Conservation (phyloP, 2,797 vertebrate genomes). For the Hydrocynus forskahlii region DNA sequence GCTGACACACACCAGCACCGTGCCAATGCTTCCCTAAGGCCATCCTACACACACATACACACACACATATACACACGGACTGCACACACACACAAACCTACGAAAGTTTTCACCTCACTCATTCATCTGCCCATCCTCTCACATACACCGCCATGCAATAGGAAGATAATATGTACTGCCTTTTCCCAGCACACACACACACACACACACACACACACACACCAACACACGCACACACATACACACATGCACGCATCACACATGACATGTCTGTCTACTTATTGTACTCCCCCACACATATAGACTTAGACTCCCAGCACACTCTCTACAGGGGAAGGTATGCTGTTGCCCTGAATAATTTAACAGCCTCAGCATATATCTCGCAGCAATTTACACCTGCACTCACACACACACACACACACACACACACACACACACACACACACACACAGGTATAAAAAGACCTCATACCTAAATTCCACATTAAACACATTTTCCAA, state of each 20-base stretch:
- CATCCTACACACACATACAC: slow-evolving; percentile 20
- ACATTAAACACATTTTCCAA: not conserved
- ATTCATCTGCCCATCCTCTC: slow-evolving; percentile 41
- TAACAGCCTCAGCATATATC: slow-evolving; percentile 12
- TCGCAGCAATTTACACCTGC: slow-evolving; percentile 38
- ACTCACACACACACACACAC: not conserved
- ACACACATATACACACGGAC: not conserved
- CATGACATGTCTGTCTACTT: slow-evolving; percentile 30
- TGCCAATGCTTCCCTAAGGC: slow-evolving; percentile 23
- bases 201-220: not conserved
- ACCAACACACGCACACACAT: not conserved
- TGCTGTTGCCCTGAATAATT: slow-evolving; percentile 46
- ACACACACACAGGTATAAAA: not conserved
- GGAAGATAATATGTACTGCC: not conserved
- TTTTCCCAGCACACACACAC: not conserved
- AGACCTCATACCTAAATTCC: not conserved
- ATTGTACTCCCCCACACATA: slow-evolving; percentile 27
- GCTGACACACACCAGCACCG: slow-evolving; percentile 33
- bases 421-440: not conserved
- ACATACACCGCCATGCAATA: slow-evolving; percentile 4
- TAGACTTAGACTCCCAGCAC: slow-evolving; percentile 20
- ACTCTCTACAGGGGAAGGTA: slow-evolving; percentile 20
- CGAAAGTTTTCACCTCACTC: slow-evolving; percentile 27
- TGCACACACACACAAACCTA: slow-evolving; percentile 33
- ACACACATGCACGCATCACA: not conserved